phyloP scores from a whole-genome alignment of 2,797 vertebrate genomes.

The Artibeus lituratus region DNA sequence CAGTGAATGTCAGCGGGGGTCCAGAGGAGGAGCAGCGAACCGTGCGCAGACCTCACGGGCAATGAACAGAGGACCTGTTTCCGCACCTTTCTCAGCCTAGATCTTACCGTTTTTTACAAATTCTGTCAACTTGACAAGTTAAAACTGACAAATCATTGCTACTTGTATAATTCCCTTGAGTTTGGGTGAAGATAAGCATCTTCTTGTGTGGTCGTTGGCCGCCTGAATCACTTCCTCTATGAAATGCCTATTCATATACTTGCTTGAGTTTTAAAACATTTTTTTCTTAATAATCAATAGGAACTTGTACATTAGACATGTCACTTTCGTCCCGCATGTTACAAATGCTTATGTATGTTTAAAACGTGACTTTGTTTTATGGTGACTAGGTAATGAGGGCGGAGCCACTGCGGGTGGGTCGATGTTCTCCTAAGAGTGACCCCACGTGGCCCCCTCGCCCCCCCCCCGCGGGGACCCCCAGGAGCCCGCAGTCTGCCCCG shows the following conservation, averaged over 20 bases:
- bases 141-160: not conserved
- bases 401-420: not conserved
- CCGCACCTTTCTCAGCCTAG: not conserved
- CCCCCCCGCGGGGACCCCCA: no score
- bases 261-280: not conserved
- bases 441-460: no score
- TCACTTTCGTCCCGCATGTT: not conserved
- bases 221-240: not conserved
- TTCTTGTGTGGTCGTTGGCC: not conserved
- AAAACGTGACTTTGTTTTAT: not conserved
- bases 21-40: fast-evolving
- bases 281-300: not conserved
- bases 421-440: not conserved
- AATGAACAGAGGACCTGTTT: not conserved
- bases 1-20: not conserved
- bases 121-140: not conserved
- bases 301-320: not conserved
- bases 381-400: not conserved
- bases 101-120: not conserved
- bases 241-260: not conserved
- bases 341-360: not conserved
- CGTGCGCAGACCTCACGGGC: not conserved
- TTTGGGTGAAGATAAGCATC: not conserved
- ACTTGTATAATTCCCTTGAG: not conserved
- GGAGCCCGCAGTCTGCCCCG: not conserved